Evolutionary conservation across 2,113 vertebrate genomes (phyloP).

Genomic region (Cottus gobio): DNA sequence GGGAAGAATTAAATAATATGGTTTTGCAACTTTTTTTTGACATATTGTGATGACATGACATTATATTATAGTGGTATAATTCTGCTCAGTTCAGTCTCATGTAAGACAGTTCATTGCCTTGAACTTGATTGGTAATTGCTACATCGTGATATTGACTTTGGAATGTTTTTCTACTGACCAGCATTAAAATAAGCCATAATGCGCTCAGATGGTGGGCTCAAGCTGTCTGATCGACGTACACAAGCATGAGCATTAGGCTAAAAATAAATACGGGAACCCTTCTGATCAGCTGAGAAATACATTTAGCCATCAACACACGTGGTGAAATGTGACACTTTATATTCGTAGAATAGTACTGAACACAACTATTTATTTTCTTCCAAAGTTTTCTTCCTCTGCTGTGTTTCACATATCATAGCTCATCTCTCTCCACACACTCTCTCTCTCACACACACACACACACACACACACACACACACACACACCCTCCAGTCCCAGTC

Average conservation of each 20-base stretch:
- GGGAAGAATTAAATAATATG: not conserved
- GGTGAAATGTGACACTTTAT: not conserved
- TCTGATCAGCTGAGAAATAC: not conserved
- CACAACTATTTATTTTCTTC: not conserved
- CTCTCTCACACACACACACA: constrained; percentile 14
- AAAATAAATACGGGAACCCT: not conserved
- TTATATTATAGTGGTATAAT: not conserved
- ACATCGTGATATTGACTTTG: not conserved
- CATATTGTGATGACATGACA: not conserved
- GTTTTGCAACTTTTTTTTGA: not conserved
- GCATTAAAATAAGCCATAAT: not conserved
- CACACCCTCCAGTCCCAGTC: constrained; percentile 15
- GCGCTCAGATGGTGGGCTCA: not conserved
- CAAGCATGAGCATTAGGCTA: not conserved
- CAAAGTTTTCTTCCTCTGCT: not conserved
- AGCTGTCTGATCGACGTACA: not conserved
- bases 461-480: constrained; percentile 26
- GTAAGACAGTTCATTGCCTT: not conserved
- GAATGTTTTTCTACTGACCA: not conserved
- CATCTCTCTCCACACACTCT: not conserved
- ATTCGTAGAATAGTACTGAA: not conserved
- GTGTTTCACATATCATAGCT: not conserved
- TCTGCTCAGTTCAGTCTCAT: not conserved
- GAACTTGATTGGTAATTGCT: not conserved
- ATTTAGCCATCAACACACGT: not conserved